Conservation (phyloP, 2,888 invertebrate species). For the Alsophila aescularia region DNA sequence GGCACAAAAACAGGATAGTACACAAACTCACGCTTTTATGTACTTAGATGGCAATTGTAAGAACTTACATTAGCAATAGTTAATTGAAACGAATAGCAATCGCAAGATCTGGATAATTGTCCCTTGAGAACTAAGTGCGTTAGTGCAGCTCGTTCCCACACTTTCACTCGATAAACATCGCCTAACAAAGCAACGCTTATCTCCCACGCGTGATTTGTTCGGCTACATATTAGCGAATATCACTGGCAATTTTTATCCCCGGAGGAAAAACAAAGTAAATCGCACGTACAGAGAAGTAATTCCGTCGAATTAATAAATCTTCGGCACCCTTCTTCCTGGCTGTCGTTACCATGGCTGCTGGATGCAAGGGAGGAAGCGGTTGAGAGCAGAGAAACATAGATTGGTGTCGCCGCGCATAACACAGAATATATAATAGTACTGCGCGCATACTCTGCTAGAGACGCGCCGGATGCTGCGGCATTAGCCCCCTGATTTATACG, state of each 20-base stretch:
- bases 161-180: slow-evolving; percentile 29
- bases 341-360: slow-evolving; percentile 52
- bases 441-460: too few species aligned
- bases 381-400: slow-evolving; percentile 55
- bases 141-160: slow-evolving; percentile 31
- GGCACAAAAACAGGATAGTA: neutral
- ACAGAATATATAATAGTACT: too few species aligned
- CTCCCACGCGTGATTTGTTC: slow-evolving; percentile 25
- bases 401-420: slow-evolving; percentile 61
- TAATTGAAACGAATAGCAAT: slow-evolving; percentile 21
- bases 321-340: slow-evolving; percentile 62
- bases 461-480: slow-evolving; percentile 78
- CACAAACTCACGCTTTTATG: neutral
- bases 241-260: slow-evolving; percentile 15
- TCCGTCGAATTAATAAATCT: slow-evolving; percentile 71
- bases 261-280: slow-evolving; percentile 34
- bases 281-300: slow-evolving; percentile 55
- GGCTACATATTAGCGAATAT: slow-evolving; percentile 13
- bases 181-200: slow-evolving; percentile 16
- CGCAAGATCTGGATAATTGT: slow-evolving; percentile 20
- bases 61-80: slow-evolving; percentile 7
- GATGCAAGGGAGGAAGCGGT: slow-evolving; percentile 24
- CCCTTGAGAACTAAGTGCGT: slow-evolving; percentile 29
- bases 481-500: slow-evolving; percentile 80
- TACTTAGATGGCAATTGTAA: neutral